These are phyloP conservation scores for Glaucomys volans DNA, from an alignment of 2,113 vertebrate species.

Conservation along the genomic window DNA sequence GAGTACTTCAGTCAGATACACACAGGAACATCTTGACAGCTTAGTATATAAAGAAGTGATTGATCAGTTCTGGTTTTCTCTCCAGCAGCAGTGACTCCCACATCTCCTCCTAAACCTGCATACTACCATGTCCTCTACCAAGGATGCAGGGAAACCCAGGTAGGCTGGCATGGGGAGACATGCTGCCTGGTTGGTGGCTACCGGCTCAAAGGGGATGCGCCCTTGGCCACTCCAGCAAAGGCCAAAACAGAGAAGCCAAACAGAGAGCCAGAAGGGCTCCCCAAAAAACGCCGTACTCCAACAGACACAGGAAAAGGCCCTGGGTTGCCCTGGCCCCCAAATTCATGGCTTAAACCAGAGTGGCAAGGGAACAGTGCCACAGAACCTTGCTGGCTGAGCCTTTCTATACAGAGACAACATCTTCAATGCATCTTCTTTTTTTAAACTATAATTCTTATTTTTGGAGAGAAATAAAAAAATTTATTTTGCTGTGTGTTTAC, in stretches of 20 bases:
- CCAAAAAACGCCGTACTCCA: not conserved
- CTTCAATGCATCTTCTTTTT: not conserved
- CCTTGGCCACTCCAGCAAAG: slow-evolving; percentile 14
- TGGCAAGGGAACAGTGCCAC: slow-evolving; percentile 56
- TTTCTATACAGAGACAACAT: slow-evolving; percentile 1
- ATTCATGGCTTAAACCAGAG: not conserved
- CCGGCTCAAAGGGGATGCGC: slow-evolving; percentile 29
- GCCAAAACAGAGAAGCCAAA: slow-evolving; percentile 5
- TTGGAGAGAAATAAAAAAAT: too few relatives aligned
- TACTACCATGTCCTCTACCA: slow-evolving; percentile 67
- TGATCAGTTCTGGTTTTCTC: slow-evolving; percentile 42
- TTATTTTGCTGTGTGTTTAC: too few relatives aligned
- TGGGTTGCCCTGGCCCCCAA: not conserved
- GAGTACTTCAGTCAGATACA: not conserved
- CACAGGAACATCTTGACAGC: not conserved
- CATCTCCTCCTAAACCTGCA: not conserved
- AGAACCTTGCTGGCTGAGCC: slow-evolving; percentile 45
- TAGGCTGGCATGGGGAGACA: slow-evolving; percentile 68
- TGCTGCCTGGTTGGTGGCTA: slow-evolving; percentile 67
- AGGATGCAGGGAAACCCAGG: slow-evolving; percentile 27
- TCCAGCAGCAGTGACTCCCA: slow-evolving; percentile 6
- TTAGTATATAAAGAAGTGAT: not conserved
- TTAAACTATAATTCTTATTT: not conserved
- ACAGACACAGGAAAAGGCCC: not conserved
- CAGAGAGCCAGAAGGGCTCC: not conserved